phyloP scores from a whole-genome alignment of 2,113 vertebrate genomes.

The Microtus ochrogaster region DNA sequence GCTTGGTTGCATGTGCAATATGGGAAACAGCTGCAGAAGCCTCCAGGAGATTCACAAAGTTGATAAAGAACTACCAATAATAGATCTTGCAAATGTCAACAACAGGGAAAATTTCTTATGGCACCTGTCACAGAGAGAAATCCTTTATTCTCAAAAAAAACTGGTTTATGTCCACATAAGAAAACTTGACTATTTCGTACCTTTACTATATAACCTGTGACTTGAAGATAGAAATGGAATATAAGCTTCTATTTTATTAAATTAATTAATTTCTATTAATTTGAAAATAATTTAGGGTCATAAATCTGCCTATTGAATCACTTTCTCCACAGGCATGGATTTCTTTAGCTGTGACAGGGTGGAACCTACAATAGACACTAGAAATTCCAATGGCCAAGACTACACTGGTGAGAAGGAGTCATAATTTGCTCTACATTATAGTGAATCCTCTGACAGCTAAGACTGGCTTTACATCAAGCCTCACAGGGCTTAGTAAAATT shows the following conservation, averaged over 20 bases:
- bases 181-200: background rate
- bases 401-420: background rate
- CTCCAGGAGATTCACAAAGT: background rate
- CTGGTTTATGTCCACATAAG: background rate
- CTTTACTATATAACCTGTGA: background rate
- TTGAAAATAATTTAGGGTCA: background rate
- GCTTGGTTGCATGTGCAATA: background rate
- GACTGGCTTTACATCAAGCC: background rate
- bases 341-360: background rate
- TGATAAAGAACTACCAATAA: conserved; percentile 30
- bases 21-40: conserved; percentile 36
- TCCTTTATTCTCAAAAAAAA: conserved; percentile 39
- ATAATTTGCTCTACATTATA: conserved; percentile 32
- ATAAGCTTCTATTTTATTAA: background rate
- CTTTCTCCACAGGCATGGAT: background rate
- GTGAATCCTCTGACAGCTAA: background rate
- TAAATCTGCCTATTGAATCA: conserved; percentile 7
- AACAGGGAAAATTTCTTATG: background rate
- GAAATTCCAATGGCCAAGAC: background rate
- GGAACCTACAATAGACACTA: background rate
- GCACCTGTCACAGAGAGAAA: background rate
- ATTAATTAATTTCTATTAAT: conserved; percentile 33
- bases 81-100: conserved; percentile 61
- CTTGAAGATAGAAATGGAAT: conserved; percentile 37
- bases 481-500: background rate